phyloP scores from a whole-genome alignment of 2,797 vertebrate species.

The Poecile montanus region DNA sequence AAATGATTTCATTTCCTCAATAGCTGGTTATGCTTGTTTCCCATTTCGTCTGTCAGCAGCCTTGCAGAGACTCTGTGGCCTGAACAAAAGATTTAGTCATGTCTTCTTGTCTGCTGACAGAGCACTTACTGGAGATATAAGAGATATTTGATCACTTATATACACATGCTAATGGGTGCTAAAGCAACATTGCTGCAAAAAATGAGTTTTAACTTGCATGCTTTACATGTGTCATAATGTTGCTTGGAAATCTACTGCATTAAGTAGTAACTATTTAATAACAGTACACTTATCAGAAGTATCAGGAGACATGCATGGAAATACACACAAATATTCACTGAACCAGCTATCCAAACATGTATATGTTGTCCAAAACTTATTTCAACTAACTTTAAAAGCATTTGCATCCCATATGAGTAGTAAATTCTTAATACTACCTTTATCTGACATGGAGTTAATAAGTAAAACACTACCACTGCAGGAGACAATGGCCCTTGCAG shows the following conservation, averaged over 20 bases:
- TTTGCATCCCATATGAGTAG: not conserved
- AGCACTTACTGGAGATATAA: slow-evolving; percentile 59
- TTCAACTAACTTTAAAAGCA: slow-evolving; percentile 5
- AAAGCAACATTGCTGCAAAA: slow-evolving; percentile 36
- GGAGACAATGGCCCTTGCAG: not conserved
- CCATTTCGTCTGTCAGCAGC: slow-evolving; percentile 58
- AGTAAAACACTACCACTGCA: not conserved
- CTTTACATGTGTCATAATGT: slow-evolving; percentile 33
- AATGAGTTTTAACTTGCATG: slow-evolving; percentile 62
- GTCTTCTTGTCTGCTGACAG: slow-evolving; percentile 61
- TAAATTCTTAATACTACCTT: not conserved
- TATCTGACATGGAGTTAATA: not conserved
- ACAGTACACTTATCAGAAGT: slow-evolving; percentile 25
- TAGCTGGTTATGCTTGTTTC: slow-evolving; percentile 62
- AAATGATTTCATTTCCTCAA: slow-evolving; percentile 61
- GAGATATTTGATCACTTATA: slow-evolving; percentile 54
- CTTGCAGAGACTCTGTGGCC: slow-evolving; percentile 34
- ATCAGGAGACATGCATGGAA: slow-evolving; percentile 18
- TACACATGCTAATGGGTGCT: slow-evolving; percentile 38
- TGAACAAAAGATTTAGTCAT: slow-evolving; percentile 62
- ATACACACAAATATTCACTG: slow-evolving; percentile 24
- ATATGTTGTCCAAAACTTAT: not conserved
- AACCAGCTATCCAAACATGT: slow-evolving; percentile 18
- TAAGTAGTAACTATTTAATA: slow-evolving; percentile 58
- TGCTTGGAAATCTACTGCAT: slow-evolving; percentile 48